phyloP scores from a whole-genome alignment of 2,113 vertebrate species.

The Mormyrus lacerda region DNA sequence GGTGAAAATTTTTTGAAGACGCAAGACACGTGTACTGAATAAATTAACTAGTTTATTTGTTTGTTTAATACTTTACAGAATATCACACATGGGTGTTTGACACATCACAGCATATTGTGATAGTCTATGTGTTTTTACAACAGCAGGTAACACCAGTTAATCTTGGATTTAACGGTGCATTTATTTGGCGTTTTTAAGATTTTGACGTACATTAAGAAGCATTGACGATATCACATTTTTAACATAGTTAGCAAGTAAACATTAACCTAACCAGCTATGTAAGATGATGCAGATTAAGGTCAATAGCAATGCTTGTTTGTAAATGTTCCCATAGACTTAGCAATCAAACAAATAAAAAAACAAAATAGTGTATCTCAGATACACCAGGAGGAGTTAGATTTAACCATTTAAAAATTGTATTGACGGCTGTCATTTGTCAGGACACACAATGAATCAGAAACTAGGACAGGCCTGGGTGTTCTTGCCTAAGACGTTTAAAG shows the following conservation, averaged over 20 bases:
- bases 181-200: constrained; percentile 36
- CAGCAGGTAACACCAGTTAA: constrained; percentile 30
- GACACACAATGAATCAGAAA: background rate
- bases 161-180: constrained; percentile 29
- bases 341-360: background rate
- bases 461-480: background rate
- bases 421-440: background rate
- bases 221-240: constrained; percentile 18
- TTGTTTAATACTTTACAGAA: constrained; percentile 58
- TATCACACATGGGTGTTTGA: constrained; percentile 33
- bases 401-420: background rate
- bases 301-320: background rate
- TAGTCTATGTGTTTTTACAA: constrained; percentile 33
- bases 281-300: background rate
- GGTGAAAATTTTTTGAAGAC: background rate
- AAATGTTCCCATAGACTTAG: background rate
- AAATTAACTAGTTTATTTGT: constrained; percentile 65
- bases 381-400: background rate
- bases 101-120: constrained; percentile 34
- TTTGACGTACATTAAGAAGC: constrained; percentile 31
- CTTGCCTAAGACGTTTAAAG: background rate
- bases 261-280: constrained; percentile 31
- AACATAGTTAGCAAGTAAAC: constrained; percentile 40
- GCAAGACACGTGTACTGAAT: background rate
- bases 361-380: background rate